Percentiles rank a stretch among this genome's conserved stretches.
phyloP scores from a whole-genome alignment of 2,888 invertebrate species.

The Epinotia ramella region DNA sequence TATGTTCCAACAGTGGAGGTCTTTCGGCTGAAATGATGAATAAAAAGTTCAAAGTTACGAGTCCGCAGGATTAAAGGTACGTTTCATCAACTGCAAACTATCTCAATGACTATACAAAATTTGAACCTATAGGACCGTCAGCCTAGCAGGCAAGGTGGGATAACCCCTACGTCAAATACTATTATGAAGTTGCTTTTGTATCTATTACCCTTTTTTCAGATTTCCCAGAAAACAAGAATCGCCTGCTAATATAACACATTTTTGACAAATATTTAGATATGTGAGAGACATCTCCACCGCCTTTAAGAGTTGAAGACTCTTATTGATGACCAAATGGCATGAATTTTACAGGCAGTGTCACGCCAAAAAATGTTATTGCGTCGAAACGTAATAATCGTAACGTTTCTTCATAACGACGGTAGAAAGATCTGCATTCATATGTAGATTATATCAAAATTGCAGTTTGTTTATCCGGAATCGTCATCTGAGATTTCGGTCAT shows the following conservation, averaged over 20 bases:
- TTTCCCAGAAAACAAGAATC: no score
- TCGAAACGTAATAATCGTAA: constrained; percentile 23
- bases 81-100: no score
- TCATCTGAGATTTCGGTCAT: constrained; percentile 11
- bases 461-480: constrained; percentile 10
- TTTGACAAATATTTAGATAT: background rate
- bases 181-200: no score
- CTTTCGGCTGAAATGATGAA: background rate
- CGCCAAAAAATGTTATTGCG: constrained; percentile 6
- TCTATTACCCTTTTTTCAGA: no score
- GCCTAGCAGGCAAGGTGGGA: no score
- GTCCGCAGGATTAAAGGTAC: no score
- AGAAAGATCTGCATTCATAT: constrained; percentile 7
- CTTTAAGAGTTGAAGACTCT: background rate
- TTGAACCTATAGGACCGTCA: no score
- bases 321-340: constrained; percentile 5
- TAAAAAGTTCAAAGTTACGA: background rate
- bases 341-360: constrained; percentile 11
- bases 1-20: no score
- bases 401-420: constrained; percentile 2
- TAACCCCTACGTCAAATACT: no score
- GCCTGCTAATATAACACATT: background rate
- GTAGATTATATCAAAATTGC: constrained; percentile 17
- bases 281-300: background rate
- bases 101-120: no score